Evolutionary conservation across 2,797 vertebrate genomes (phyloP), one percentile per base, ranked within the genome.

Genomic region (Sebastes baramenuke): DNA sequence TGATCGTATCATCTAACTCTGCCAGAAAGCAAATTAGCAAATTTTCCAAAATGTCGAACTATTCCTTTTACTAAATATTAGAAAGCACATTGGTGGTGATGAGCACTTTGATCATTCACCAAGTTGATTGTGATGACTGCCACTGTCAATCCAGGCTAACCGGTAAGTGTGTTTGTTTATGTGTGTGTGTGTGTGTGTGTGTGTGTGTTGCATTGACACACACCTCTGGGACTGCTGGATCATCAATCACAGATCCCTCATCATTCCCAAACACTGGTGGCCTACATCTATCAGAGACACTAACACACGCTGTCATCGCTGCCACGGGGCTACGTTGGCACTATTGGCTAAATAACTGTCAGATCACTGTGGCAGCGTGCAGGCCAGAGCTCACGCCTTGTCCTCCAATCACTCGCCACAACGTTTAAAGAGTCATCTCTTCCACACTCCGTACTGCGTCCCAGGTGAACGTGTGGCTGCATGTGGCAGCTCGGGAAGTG

Each of bases 241-340:
- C 95, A 96, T 97, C 94, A 96, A 96, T 97, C 96, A 96, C 82
- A 93, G 87, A 94, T 94, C 92, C 94, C 93, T 96, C 92, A 94
- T 96, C 94, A 94, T 95, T 94, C 94, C 91, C 87, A 87, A 91
- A 94, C 93, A 89, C 90, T 36, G 24, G 81, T 92, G 94, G 93
- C 90, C 94, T 93, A 85, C 82, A 95, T 94, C 91, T 82, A 62
- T 82, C 54, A 16, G 34, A 90, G 90, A 94, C 87, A 83, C 87
- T 94, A 93, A 93, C 91, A 82, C 89, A 38, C 34, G 75, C 85
- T 95, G 95, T 95, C 96, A 96, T 82, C 64, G 86, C 82, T 80
- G 94, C 96, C 94, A 93, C 84, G 75, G 94, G 93, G 92, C 87
- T 83, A 81, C 81, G 84, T 92, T 92, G 95, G 78, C 75, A 85